Evolutionary conservation across 2,888 invertebrate species (phyloP).

Genomic region (Eristalinus aeneus): DNA sequence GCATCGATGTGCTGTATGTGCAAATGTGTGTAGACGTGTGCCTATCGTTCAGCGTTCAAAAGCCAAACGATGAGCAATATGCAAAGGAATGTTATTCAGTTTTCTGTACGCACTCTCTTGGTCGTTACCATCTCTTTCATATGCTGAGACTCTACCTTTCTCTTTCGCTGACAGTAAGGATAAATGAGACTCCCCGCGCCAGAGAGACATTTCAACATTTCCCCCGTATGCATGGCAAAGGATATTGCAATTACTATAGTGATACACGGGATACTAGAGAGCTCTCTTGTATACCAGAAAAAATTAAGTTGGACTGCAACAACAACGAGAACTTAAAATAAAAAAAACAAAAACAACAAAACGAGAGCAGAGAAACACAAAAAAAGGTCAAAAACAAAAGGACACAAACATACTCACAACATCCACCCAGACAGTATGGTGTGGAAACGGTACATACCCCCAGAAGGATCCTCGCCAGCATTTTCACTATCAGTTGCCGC

Average conservation of each 20-base stretch:
- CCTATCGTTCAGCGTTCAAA: constrained; percentile 44
- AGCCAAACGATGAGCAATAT: constrained; percentile 55
- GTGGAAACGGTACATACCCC: constrained; percentile 47
- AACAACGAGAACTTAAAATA: not conserved
- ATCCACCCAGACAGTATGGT: constrained; percentile 53
- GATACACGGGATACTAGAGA: constrained; percentile 23
- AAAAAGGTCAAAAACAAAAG: constrained; percentile 64
- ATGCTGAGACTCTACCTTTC: not conserved
- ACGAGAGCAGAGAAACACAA: not conserved
- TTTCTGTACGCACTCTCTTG: constrained; percentile 50
- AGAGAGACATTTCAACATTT: constrained; percentile 25
- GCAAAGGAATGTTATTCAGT: constrained; percentile 14
- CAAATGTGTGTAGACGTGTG: constrained; percentile 9
- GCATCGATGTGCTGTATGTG: not conserved
- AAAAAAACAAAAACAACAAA: not conserved
- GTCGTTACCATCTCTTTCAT: not conserved
- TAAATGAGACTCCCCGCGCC: not conserved
- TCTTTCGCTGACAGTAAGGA: not conserved
- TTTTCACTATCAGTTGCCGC: constrained; percentile 67
- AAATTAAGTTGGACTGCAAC: not conserved
- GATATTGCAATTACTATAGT: constrained; percentile 60
- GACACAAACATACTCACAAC: constrained; percentile 41
- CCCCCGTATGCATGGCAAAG: constrained; percentile 17
- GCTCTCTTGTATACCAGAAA: constrained; percentile 19
- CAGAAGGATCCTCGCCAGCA: constrained; percentile 54